Conservation (phyloP, 2,888 invertebrate species). For the Drosophila tanythrix region DNA sequence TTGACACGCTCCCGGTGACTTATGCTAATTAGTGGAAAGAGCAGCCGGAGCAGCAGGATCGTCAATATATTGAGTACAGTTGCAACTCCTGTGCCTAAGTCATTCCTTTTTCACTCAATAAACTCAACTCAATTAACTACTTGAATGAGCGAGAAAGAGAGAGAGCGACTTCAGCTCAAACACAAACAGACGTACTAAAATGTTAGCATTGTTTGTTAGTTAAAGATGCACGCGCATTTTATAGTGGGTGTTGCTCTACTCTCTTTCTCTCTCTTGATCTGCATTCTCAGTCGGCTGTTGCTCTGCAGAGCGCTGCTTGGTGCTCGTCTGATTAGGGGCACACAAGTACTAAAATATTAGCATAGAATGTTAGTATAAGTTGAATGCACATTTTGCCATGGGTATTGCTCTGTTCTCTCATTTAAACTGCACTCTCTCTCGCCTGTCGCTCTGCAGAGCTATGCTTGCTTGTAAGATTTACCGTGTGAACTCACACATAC, state of each 20-base stretch:
- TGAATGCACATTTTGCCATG: background rate
- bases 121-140: background rate
- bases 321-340: too few relatives aligned
- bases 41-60: background rate
- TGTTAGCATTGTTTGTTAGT: background rate
- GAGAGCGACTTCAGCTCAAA: background rate
- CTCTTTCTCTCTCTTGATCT: too few relatives aligned
- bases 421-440: background rate
- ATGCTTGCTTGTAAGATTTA: too few relatives aligned
- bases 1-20: slow-evolving; percentile 36
- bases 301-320: too few relatives aligned
- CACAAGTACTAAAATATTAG: too few relatives aligned
- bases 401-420: background rate
- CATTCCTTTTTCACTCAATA: background rate
- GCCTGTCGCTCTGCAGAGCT: background rate
- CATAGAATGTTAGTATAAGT: background rate
- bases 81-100: background rate
- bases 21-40: slow-evolving; percentile 31
- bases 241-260: too few relatives aligned
- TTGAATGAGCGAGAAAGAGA: background rate
- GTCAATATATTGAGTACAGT: background rate
- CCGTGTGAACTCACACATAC: too few relatives aligned
- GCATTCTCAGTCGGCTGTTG: too few relatives aligned
- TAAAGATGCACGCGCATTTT: background rate
- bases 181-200: background rate